A percentile compares a stretch with the other conserved stretches of the same genome.
Conservation (phyloP, 2,888 invertebrate genomes). For the Rhingia campestris region DNA sequence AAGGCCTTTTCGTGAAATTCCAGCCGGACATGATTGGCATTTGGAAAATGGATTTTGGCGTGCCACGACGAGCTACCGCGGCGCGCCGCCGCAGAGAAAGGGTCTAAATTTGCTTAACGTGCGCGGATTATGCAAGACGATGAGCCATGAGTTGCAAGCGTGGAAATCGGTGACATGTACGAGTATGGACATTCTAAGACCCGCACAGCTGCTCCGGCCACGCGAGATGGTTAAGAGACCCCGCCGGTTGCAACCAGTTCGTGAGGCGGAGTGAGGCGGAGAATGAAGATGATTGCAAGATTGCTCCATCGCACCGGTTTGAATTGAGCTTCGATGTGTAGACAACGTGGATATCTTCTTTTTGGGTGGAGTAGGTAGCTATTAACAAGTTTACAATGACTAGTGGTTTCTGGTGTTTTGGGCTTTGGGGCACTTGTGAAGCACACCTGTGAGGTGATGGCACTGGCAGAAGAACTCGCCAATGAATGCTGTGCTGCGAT, state of each 20-base stretch:
- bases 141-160: slow-evolving; percentile 24
- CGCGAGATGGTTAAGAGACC: slow-evolving; percentile 34
- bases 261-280: slow-evolving; percentile 4
- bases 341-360: slow-evolving; percentile 65
- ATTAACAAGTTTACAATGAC: slow-evolving; percentile 70
- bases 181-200: background rate
- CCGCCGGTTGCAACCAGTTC: slow-evolving; percentile 54
- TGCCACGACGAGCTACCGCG: slow-evolving; percentile 1
- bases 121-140: slow-evolving; percentile 65
- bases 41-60: slow-evolving; percentile 31
- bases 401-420: slow-evolving; percentile 30
- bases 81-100: background rate
- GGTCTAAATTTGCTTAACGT: slow-evolving; percentile 1
- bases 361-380: slow-evolving; percentile 69
- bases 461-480: slow-evolving; percentile 9
- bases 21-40: slow-evolving; percentile 59
- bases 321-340: background rate
- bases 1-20: slow-evolving; percentile 29
- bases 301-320: slow-evolving; percentile 46
- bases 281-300: slow-evolving; percentile 12
- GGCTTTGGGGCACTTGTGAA: slow-evolving; percentile 31
- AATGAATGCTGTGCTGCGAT: slow-evolving; percentile 48
- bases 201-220: slow-evolving; percentile 34
- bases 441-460: slow-evolving; percentile 50
- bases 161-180: slow-evolving; percentile 52